phyloP scores from a whole-genome alignment of 2,888 invertebrate genomes.

The Resseliella maxima region DNA sequence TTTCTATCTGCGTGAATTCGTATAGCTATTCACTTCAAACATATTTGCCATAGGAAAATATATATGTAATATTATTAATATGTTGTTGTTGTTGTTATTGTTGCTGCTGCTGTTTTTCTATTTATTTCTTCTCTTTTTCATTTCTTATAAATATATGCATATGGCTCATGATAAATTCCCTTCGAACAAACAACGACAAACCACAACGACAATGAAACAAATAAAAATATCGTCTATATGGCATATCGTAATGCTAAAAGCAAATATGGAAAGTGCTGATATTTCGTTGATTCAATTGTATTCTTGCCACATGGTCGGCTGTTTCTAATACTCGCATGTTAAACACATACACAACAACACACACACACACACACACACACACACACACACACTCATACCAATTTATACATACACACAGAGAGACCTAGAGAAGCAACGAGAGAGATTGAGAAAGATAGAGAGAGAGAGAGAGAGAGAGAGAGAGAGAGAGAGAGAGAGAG shows the following conservation, averaged over 20 bases:
- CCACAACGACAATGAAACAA: too few relatives aligned
- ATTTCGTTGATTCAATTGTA: conserved; percentile 51
- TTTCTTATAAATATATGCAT: neutral
- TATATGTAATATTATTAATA: neutral
- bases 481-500: too few relatives aligned
- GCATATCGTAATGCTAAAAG: neutral
- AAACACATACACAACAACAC: too few relatives aligned
- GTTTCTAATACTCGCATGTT: neutral
- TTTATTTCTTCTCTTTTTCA: neutral
- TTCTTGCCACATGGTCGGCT: conserved; percentile 53
- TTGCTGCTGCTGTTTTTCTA: too few relatives aligned
- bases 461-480: too few relatives aligned
- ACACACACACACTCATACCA: too few relatives aligned
- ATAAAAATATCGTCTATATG: neutral
- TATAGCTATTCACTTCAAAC: neutral
- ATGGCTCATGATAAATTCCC: conserved; percentile 18
- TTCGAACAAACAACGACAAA: neutral
- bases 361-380: too few relatives aligned
- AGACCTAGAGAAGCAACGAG: too few relatives aligned
- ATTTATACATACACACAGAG: too few relatives aligned
- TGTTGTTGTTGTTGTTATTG: neutral
- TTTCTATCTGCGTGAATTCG: conserved; percentile 24
- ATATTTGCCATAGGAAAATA: neutral
- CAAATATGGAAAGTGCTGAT: conserved; percentile 45
- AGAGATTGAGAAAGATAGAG: too few relatives aligned